phyloP scores from a whole-genome alignment of 2,797 vertebrate species.

The Coregonus suidteri region DNA sequence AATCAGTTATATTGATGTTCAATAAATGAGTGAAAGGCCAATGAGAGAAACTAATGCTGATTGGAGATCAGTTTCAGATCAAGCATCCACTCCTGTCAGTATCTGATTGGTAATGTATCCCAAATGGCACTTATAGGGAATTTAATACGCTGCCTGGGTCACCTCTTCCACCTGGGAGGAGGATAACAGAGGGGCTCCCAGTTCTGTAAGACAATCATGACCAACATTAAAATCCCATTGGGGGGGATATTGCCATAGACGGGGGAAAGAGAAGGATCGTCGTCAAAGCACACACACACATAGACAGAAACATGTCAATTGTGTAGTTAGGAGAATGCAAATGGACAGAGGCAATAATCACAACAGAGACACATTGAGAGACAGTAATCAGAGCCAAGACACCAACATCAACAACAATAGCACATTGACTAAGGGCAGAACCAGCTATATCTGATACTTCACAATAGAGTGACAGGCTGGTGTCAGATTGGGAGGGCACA shows the following conservation, averaged over 20 bases:
- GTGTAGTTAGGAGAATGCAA: neutral
- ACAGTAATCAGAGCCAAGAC: neutral
- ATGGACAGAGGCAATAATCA: neutral
- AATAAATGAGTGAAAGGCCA: neutral
- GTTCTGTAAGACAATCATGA: neutral
- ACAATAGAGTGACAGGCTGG: neutral
- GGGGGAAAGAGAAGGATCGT: neutral
- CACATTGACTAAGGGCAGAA: neutral
- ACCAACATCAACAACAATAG: neutral
- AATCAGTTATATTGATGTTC: neutral
- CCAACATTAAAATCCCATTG: neutral
- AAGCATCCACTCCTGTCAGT: neutral
- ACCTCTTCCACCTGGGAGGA: neutral
- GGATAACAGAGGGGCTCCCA: neutral
- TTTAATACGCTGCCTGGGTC: neutral
- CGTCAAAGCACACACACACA: neutral
- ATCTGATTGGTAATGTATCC: neutral
- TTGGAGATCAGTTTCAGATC: neutral
- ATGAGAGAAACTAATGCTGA: neutral
- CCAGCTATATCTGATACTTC: neutral
- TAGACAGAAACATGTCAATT: slow-evolving; percentile 6
- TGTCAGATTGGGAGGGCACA: neutral
- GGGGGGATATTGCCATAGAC: neutral
- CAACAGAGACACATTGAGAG: neutral
- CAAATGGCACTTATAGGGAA: neutral